Conservation (phyloP, 2,888 invertebrate species). For the Priocnemis perturbator region DNA sequence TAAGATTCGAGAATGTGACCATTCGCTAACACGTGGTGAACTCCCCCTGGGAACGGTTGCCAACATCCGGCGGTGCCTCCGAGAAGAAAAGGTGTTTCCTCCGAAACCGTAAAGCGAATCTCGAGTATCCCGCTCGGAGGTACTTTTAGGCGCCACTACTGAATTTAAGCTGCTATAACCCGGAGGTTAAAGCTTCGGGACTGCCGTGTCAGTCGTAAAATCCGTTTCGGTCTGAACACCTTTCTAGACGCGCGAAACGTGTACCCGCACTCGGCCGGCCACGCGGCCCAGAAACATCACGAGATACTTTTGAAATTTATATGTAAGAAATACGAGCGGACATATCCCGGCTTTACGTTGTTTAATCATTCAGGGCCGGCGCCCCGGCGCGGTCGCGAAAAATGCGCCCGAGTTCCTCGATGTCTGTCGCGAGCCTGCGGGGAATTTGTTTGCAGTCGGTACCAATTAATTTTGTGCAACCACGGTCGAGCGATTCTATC, state of each 20-base stretch:
- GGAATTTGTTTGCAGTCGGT: too few species aligned
- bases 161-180: slow-evolving; percentile 56
- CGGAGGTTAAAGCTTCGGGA: slow-evolving; percentile 40
- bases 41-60: slow-evolving; percentile 48
- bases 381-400: too few species aligned
- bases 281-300: background rate
- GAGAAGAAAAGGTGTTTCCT: slow-evolving; percentile 46
- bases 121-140: slow-evolving; percentile 46
- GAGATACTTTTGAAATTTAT: background rate
- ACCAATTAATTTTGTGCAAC: too few species aligned
- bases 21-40: slow-evolving; percentile 35
- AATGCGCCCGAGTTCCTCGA: background rate
- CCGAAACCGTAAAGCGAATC: slow-evolving; percentile 55
- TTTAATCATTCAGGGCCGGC: too few species aligned
- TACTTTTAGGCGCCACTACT: slow-evolving; percentile 47
- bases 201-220: slow-evolving; percentile 46
- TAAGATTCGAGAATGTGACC: slow-evolving; percentile 30
- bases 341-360: background rate
- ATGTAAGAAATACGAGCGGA: background rate
- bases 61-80: slow-evolving; percentile 23
- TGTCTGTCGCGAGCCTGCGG: background rate
- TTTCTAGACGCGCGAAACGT: background rate
- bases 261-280: background rate
- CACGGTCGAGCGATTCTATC: too few species aligned
- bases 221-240: slow-evolving; percentile 40